A percentile compares a stretch with the other conserved stretches of the same genome.
Conservation (phyloP, 2,888 invertebrate species). For the Colostygia pectinataria region DNA sequence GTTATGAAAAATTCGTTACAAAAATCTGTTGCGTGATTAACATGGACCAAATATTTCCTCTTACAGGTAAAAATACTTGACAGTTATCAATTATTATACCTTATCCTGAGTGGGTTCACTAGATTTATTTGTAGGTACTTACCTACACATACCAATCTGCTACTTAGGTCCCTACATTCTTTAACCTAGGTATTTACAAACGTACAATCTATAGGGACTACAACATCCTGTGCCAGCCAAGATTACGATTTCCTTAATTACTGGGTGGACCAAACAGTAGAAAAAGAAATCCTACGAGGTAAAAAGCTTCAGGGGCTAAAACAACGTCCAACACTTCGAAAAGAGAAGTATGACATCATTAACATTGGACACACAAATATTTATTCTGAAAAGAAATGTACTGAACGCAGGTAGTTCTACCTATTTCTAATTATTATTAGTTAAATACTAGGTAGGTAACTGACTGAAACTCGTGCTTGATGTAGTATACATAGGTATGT, state of each 20-base stretch:
- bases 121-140: too few relatives aligned
- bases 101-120: too few relatives aligned
- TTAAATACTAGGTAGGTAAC: too few relatives aligned
- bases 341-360: conserved; percentile 26
- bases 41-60: conserved; percentile 18
- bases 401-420: conserved; percentile 10
- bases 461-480: too few relatives aligned
- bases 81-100: too few relatives aligned
- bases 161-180: too few relatives aligned
- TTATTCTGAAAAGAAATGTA: conserved; percentile 9
- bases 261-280: conserved; percentile 35
- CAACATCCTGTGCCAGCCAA: conserved; percentile 19
- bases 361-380: conserved; percentile 20
- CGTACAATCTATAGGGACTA: background rate
- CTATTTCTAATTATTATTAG: too few relatives aligned
- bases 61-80: conserved; percentile 16
- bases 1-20: background rate
- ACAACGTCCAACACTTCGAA: background rate
- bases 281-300: conserved; percentile 35
- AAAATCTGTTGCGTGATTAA: background rate
- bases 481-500: too few relatives aligned
- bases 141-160: too few relatives aligned
- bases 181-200: too few relatives aligned
- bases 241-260: conserved; percentile 28
- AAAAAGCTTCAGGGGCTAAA: conserved; percentile 29